Conservation (phyloP, 2,113 vertebrate species). For the Coryphaenoides rupestris region DNA sequence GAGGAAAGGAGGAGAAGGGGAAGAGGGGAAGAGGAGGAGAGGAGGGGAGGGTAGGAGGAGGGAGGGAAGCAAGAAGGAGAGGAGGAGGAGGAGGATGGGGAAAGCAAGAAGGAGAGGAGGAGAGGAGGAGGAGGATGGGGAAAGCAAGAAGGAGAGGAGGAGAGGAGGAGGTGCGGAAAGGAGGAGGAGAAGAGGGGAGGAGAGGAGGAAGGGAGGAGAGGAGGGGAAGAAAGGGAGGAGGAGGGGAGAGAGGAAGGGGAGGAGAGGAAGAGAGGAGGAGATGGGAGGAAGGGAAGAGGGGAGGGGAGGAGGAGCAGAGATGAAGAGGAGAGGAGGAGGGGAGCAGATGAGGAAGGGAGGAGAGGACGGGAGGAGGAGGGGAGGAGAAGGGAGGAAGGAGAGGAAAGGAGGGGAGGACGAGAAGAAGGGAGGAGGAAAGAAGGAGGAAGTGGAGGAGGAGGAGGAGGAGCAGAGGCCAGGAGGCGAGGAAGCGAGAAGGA, state of each 20-base stretch:
- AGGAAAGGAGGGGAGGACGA: constrained; percentile 34
- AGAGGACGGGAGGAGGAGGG: no score
- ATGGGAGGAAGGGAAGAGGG: constrained; percentile 42
- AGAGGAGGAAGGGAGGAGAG: constrained; percentile 41
- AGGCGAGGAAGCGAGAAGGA: constrained; percentile 27
- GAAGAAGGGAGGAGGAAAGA: constrained; percentile 14
- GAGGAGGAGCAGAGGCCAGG: constrained; percentile 5
- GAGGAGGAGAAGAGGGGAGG: constrained; percentile 28
- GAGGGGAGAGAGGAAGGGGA: constrained; percentile 19
- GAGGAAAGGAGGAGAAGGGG: constrained; percentile 39
- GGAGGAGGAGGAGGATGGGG: constrained; percentile 7
- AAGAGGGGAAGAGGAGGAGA: no score
- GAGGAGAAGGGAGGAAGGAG: constrained; percentile 9
- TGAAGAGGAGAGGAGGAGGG: no score
- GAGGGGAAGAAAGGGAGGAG: constrained; percentile 30
- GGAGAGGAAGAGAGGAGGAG: neutral
- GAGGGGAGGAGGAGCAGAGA: constrained; percentile 25
- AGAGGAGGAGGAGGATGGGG: constrained; percentile 8
- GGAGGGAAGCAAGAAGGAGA: no score
- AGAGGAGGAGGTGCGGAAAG: neutral
- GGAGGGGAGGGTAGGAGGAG: constrained; percentile 87
- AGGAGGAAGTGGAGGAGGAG: constrained; percentile 43
- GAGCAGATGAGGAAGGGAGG: no score
- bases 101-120: constrained; percentile 34
- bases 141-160: constrained; percentile 42